These are phyloP conservation scores for Mungos mungo DNA, from an alignment of 2,113 vertebrate species.

Conservation along the genomic window DNA sequence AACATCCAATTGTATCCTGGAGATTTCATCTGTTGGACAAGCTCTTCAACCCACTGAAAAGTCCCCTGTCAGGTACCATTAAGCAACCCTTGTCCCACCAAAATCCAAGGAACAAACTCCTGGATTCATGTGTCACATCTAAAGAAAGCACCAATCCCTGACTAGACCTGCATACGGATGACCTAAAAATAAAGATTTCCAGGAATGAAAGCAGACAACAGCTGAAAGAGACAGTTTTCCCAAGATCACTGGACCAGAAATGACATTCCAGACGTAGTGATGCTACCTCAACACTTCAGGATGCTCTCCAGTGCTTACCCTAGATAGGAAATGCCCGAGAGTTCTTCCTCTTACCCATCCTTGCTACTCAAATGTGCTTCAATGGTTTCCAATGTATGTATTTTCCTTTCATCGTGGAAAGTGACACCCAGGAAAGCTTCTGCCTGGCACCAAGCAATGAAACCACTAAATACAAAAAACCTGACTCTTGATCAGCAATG, in stretches of 20 bases:
- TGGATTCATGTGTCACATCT: not conserved
- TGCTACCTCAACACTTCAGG: not conserved
- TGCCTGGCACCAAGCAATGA: not conserved
- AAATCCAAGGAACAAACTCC: not conserved
- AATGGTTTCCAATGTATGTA: not conserved
- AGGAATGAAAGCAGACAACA: not conserved
- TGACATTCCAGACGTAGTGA: not conserved
- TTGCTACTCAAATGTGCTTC: not conserved
- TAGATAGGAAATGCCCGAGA: not conserved
- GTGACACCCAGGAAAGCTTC: not conserved
- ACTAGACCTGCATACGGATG: not conserved
- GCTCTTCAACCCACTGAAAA: not conserved
- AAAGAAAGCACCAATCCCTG: not conserved
- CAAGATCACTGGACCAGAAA: not conserved
- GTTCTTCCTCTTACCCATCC: not conserved
- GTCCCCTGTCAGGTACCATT: not conserved
- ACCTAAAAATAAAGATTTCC: not conserved
- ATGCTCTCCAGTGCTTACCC: not conserved
- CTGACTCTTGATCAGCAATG: not conserved
- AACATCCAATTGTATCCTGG: not conserved
- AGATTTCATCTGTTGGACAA: not conserved
- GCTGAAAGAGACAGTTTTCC: not conserved
- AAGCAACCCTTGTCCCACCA: not conserved
- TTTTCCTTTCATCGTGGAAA: not conserved
- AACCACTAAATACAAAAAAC: not conserved